These are phyloP conservation scores for Apostichopus leukothele DNA, from an alignment of 53 echinoderm and acorn worm genomes.

Conservation along the genomic window DNA sequence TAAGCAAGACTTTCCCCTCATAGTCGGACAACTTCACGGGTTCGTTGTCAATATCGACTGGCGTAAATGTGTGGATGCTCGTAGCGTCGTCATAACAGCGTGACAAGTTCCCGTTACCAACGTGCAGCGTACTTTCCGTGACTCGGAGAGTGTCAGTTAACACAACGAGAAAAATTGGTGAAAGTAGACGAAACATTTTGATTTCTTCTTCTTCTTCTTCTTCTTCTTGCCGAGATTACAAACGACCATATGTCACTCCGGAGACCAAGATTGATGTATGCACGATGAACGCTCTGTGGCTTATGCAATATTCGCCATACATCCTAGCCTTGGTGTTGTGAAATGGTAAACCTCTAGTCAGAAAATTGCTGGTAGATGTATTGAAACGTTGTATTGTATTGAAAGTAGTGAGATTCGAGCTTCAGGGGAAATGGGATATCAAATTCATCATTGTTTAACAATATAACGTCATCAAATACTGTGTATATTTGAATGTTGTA, in stretches of 20 bases:
- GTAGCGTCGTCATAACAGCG: slow-evolving; percentile 32
- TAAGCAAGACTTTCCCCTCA: slow-evolving; percentile 61
- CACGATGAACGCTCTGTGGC: too few relatives aligned
- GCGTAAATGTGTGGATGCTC: slow-evolving; percentile 22
- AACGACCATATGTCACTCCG: neutral
- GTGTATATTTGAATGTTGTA: too few relatives aligned
- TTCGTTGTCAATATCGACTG: slow-evolving; percentile 6
- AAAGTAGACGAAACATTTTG: neutral
- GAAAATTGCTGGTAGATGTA: too few relatives aligned
- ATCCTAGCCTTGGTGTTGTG: too few relatives aligned
- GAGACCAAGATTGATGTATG: too few relatives aligned
- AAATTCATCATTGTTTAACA: too few relatives aligned
- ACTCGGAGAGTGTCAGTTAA: neutral
- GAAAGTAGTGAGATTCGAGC: too few relatives aligned
- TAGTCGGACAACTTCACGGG: neutral
- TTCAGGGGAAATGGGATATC: too few relatives aligned
- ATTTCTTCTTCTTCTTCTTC: neutral
- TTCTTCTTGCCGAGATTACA: neutral
- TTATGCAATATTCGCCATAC: too few relatives aligned
- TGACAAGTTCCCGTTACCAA: slow-evolving; percentile 23
- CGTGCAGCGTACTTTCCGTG: neutral
- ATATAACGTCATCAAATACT: too few relatives aligned
- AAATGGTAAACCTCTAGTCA: too few relatives aligned
- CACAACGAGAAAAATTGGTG: neutral
- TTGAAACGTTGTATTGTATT: too few relatives aligned